Conservation (phyloP, 2,888 invertebrate species). For the Atherix ibis region DNA sequence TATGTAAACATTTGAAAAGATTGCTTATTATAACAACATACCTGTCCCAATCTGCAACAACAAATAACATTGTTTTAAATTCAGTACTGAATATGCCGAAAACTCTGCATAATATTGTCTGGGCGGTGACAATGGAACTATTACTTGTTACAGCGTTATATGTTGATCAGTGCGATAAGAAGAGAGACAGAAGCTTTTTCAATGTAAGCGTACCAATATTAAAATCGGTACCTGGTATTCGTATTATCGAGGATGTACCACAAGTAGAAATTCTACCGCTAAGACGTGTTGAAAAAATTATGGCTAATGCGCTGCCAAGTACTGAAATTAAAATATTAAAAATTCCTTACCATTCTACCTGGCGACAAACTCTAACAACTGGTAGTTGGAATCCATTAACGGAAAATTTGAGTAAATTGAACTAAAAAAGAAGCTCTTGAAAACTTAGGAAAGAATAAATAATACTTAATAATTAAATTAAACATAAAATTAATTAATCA, state of each 20-base stretch:
- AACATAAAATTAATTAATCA: too few relatives aligned
- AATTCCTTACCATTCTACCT: conserved; percentile 68
- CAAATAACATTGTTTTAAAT: conserved; percentile 55
- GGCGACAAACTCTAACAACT: conserved; percentile 70
- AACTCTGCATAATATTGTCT: conserved; percentile 58
- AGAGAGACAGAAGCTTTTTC: conserved; percentile 26
- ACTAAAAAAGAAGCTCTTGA: too few relatives aligned
- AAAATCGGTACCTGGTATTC: conserved; percentile 55
- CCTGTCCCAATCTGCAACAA: conserved; percentile 73
- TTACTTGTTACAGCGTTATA: conserved; percentile 68
- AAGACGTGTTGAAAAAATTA: conserved; percentile 55
- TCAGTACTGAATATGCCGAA: conserved; percentile 48
- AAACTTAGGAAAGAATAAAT: too few relatives aligned
- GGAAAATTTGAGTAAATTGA: too few relatives aligned
- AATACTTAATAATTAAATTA: too few relatives aligned
- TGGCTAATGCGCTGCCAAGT: conserved; percentile 53
- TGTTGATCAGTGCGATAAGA: conserved; percentile 53
- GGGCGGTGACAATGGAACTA: conserved; percentile 71
- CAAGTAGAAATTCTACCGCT: conserved; percentile 45
- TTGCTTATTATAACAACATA: conserved; percentile 72
- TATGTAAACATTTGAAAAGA: conserved; percentile 54
- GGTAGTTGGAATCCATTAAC: too few relatives aligned
- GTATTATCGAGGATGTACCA: conserved; percentile 9
- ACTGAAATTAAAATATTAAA: conserved; percentile 65
- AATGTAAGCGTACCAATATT: conserved; percentile 58